Evolutionary conservation across 2,888 invertebrate genomes (phyloP).

Genomic region (Tetragonisca angustula): DNA sequence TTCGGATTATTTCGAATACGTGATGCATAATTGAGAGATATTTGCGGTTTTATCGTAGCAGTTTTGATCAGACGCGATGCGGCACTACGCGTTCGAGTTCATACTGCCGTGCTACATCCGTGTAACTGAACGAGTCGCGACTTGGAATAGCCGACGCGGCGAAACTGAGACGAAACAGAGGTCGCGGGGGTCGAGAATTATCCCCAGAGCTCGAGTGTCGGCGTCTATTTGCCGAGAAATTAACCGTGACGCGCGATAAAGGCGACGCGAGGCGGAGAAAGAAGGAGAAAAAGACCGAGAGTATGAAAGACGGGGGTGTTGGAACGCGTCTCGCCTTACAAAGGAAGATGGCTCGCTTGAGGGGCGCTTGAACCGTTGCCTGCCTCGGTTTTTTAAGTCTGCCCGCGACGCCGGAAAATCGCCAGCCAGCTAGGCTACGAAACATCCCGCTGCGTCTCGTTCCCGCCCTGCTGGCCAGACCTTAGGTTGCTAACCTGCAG

Average conservation of each 20-base stretch:
- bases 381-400: slow-evolving; percentile 27
- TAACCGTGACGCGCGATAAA: slow-evolving; percentile 18
- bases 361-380: slow-evolving; percentile 30
- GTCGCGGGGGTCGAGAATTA: neutral
- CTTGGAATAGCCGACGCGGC: neutral
- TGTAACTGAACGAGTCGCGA: neutral
- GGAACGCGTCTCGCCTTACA: slow-evolving; percentile 26
- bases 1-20: slow-evolving; percentile 1
- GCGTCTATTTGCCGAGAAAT: slow-evolving; percentile 22
- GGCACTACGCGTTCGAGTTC: neutral
- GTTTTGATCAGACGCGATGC: slow-evolving; percentile 1
- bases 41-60: slow-evolving; percentile 3
- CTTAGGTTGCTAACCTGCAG: slow-evolving; percentile 24
- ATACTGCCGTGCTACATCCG: neutral
- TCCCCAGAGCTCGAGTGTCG: neutral
- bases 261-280: neutral
- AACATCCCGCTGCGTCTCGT: slow-evolving; percentile 6
- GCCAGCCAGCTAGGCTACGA: slow-evolving; percentile 25
- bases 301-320: neutral
- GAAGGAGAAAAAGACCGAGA: neutral
- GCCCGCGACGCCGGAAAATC: slow-evolving; percentile 42
- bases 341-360: slow-evolving; percentile 31
- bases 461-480: slow-evolving; percentile 12
- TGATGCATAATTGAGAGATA: neutral
- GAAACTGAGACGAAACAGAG: neutral